Evolutionary conservation across 2,797 vertebrate species (phyloP).

Genomic region (Margarornis squamiger): DNA sequence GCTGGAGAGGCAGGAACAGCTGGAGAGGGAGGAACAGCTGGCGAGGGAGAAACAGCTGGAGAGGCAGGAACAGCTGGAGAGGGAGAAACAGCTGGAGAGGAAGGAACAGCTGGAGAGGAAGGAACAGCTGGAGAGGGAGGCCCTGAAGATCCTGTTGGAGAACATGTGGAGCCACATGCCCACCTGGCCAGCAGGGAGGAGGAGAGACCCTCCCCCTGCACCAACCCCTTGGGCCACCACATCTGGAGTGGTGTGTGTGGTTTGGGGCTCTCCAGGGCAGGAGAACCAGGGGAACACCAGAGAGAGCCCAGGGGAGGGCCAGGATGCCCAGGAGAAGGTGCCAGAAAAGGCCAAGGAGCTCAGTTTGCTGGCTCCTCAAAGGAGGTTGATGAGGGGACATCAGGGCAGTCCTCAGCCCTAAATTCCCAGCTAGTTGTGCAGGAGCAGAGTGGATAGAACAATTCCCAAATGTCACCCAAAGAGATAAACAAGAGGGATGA

Average conservation of each 20-base stretch:
- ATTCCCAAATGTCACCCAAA: background rate
- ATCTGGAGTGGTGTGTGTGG: background rate
- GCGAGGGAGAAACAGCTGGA: background rate
- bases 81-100: background rate
- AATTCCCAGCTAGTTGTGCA: background rate
- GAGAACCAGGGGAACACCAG: background rate
- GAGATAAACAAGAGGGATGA: background rate
- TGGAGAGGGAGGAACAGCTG: no score
- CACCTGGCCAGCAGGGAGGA: background rate
- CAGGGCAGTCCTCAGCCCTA: background rate
- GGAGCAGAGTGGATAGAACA: background rate
- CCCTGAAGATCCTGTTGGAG: background rate
- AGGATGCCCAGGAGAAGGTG: background rate
- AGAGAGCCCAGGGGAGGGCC: background rate
- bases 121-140: background rate
- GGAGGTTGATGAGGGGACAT: background rate
- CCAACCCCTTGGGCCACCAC: background rate
- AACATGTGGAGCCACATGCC: background rate
- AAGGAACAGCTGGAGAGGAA: no score
- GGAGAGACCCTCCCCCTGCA: background rate
- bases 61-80: background rate
- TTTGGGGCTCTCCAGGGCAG: background rate
- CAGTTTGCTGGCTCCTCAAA: background rate
- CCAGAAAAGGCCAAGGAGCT: background rate
- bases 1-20: no score